A percentile compares a stretch with the other conserved stretches of the same genome.
These are phyloP conservation scores for Pica pica DNA, from an alignment of 2,113 vertebrate species.

Conservation along the genomic window DNA sequence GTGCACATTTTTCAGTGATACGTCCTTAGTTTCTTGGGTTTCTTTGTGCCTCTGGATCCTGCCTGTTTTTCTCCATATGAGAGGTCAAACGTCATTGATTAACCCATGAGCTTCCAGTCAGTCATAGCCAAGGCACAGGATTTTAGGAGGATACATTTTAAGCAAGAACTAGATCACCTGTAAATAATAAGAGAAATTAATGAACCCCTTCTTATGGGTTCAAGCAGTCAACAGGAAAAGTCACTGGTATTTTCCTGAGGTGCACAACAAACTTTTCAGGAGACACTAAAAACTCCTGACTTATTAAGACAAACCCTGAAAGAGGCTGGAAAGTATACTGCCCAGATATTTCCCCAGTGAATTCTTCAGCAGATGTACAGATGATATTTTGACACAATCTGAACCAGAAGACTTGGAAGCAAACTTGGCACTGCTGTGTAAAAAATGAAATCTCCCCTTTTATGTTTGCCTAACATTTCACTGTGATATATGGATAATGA, in stretches of 20 bases:
- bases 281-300: not conserved
- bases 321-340: not conserved
- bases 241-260: not conserved
- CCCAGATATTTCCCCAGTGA: not conserved
- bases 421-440: not conserved
- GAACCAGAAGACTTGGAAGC: not conserved
- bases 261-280: not conserved
- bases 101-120: not conserved
- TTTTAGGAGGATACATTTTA: not conserved
- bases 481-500: not conserved
- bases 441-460: not conserved
- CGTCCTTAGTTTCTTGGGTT: not conserved
- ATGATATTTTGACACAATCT: not conserved
- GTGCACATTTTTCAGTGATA: not conserved
- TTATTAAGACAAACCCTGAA: not conserved
- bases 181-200: not conserved
- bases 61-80: not conserved
- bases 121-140: not conserved
- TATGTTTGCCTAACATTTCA: not conserved
- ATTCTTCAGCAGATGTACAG: not conserved
- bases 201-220: not conserved
- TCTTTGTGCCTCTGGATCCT: constrained; percentile 20
- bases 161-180: not conserved
- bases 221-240: not conserved
- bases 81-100: not conserved